Evolutionary conservation across 2,113 vertebrate species (phyloP).

Genomic region (Bubo blakistoni): DNA sequence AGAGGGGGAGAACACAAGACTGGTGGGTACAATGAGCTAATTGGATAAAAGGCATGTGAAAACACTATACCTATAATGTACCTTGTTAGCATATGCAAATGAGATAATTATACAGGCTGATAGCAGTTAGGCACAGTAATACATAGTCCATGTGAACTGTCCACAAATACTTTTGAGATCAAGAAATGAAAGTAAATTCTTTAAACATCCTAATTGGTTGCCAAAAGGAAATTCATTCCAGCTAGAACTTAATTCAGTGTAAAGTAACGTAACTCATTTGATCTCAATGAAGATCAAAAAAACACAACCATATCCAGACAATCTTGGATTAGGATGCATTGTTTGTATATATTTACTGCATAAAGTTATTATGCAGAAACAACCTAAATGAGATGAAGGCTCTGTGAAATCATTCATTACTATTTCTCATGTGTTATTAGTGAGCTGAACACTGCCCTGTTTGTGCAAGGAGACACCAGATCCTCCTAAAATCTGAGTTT

Average conservation of each 20-base stretch:
- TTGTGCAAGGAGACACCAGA: not conserved
- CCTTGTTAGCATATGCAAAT: constrained; percentile 66
- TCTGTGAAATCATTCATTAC: not conserved
- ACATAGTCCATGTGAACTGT: constrained; percentile 30
- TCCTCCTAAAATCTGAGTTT: not conserved
- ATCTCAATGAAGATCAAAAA: constrained; percentile 53
- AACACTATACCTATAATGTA: constrained; percentile 38
- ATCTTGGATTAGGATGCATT: not conserved
- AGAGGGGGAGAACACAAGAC: constrained; percentile 21
- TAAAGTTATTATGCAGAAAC: constrained; percentile 26
- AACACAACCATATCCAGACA: not conserved
- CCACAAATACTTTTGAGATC: constrained; percentile 42
- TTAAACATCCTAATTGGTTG: constrained; percentile 65
- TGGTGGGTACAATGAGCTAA: constrained; percentile 32
- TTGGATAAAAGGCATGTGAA: constrained; percentile 56
- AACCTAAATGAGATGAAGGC: constrained; percentile 21
- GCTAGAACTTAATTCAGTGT: constrained; percentile 2
- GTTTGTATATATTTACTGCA: constrained; percentile 41
- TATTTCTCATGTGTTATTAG: not conserved
- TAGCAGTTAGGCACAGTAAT: constrained; percentile 48
- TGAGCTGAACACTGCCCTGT: not conserved
- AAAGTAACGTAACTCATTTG: constrained; percentile 16
- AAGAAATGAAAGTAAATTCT: constrained; percentile 52
- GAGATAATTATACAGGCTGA: constrained; percentile 32
- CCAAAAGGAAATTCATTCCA: constrained; percentile 58